Conservation (phyloP, 2,113 vertebrate genomes). For the Rhombomys opimus region DNA sequence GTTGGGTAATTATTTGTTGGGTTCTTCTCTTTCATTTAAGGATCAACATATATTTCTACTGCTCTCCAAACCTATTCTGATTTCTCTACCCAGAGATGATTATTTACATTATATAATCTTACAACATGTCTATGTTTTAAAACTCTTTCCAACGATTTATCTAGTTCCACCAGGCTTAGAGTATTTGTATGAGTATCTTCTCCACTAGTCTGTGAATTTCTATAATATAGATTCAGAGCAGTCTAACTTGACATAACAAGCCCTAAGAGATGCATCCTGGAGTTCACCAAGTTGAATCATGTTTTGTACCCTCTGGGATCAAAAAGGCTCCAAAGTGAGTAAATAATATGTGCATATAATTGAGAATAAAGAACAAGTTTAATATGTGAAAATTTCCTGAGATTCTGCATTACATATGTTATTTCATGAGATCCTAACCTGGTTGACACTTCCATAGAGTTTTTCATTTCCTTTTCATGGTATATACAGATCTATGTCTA, state of each 20-base stretch:
- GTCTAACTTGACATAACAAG: neutral
- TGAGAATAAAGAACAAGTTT: neutral
- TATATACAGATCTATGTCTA: neutral
- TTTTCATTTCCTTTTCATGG: neutral
- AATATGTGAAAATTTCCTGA: neutral
- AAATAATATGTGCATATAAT: neutral
- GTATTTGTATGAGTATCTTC: neutral
- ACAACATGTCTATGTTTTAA: neutral
- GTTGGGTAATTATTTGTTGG: slow-evolving; percentile 44
- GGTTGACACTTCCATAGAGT: neutral
- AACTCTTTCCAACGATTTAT: neutral
- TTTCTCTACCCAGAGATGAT: neutral
- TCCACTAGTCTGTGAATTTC: neutral
- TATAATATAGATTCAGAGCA: neutral
- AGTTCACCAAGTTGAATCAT: neutral
- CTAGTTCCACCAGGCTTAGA: neutral
- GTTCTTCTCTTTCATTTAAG: slow-evolving; percentile 7
- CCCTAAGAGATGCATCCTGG: neutral
- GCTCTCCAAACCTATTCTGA: neutral
- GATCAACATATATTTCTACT: neutral
- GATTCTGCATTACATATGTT: neutral
- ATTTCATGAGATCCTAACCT: neutral
- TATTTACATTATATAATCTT: neutral
- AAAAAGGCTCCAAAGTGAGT: neutral
- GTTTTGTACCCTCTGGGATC: neutral